These are phyloP conservation scores for Tetranychus piercei DNA, from an alignment of 2,888 invertebrate species.

Conservation along the genomic window DNA sequence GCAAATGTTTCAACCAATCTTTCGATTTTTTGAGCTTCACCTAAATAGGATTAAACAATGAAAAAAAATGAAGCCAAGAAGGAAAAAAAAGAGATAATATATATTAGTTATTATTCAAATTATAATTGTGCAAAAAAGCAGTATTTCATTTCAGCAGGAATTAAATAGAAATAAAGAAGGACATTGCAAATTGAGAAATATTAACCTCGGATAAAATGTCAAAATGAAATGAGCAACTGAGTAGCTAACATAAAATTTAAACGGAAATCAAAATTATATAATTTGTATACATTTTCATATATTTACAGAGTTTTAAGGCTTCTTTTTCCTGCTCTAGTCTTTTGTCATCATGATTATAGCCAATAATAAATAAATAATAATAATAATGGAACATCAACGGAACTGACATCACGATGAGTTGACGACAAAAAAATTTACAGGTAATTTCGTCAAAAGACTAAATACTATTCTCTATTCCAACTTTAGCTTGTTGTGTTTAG, in stretches of 20 bases:
- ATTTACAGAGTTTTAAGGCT: neutral
- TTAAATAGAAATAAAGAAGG: neutral
- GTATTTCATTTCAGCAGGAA: no score
- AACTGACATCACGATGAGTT: neutral
- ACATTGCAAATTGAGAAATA: neutral
- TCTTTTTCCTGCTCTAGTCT: neutral
- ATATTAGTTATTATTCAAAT: neutral
- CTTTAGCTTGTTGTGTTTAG: no score
- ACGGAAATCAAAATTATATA: neutral
- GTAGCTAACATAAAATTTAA: neutral
- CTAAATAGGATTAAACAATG: slow-evolving; percentile 33
- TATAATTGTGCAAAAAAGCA: no score
- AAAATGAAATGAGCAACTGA: neutral
- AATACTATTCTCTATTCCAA: no score
- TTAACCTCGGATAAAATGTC: neutral
- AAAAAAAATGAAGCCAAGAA: neutral
- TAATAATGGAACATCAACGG: neutral
- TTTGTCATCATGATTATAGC: neutral
- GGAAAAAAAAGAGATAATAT: slow-evolving; percentile 2
- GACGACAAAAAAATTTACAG: neutral
- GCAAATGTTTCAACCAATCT: slow-evolving; percentile 86
- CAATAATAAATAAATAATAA: neutral
- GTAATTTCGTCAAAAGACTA: neutral
- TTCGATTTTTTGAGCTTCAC: slow-evolving; percentile 94
- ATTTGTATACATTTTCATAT: neutral